Evolutionary conservation across 2,888 invertebrate species (phyloP).

Genomic region (Aethes cnicana): DNA sequence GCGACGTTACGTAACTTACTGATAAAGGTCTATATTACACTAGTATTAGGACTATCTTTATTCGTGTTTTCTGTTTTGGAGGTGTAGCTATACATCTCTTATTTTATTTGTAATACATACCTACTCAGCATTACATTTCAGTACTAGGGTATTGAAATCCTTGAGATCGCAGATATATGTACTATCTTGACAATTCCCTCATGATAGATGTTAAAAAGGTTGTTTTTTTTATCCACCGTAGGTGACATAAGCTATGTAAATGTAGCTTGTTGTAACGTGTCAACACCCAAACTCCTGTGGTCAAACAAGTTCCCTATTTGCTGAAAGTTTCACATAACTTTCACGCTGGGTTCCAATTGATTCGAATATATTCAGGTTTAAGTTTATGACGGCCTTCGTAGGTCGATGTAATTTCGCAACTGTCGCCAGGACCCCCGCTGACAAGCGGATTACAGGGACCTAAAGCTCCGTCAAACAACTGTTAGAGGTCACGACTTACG

Average conservation of each 20-base stretch:
- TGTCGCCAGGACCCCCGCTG: constrained; percentile 39
- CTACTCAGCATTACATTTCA: no score
- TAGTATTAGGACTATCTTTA: constrained; percentile 25
- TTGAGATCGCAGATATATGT: no score
- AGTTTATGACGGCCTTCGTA: constrained; percentile 21
- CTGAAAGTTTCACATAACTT: constrained; percentile 13
- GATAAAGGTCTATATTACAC: constrained; percentile 28
- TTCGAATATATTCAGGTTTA: constrained; percentile 20
- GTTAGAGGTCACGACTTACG: constrained; percentile 37
- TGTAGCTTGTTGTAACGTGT: no score
- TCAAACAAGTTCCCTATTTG: constrained; percentile 22
- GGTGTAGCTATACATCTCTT: not conserved
- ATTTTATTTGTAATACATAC: no score
- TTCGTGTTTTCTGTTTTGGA: not conserved
- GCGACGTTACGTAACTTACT: constrained; percentile 27
- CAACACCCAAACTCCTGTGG: no score
- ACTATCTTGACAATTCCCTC: no score
- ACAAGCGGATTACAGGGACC: constrained; percentile 52
- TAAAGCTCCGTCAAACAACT: constrained; percentile 45
- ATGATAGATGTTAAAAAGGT: no score
- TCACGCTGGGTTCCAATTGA: constrained; percentile 1
- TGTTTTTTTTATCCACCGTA: no score
- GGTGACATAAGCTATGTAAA: no score
- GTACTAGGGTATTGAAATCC: no score
- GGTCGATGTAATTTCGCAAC: constrained; percentile 17